A percentile compares a stretch with the other conserved stretches of the same genome.
phyloP scores from a whole-genome alignment of 1,140 invertebrate genomes.

The Palaemon carinicauda region DNA sequence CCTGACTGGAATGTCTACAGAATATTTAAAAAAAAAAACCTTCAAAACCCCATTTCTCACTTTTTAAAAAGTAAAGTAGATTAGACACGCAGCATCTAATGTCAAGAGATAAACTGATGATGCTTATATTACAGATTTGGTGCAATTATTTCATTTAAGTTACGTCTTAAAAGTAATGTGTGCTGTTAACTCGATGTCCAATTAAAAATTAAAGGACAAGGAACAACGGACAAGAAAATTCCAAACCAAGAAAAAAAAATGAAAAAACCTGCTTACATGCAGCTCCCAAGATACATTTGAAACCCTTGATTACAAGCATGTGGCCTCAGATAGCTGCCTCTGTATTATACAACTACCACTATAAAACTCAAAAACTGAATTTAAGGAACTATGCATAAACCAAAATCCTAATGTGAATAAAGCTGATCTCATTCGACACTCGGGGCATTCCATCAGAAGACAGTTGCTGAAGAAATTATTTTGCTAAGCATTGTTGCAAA shows the following conservation, averaged over 20 bases:
- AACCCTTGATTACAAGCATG: too few relatives aligned
- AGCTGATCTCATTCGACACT: too few relatives aligned
- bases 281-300: too few relatives aligned
- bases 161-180: not conserved
- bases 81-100: conserved; percentile 13
- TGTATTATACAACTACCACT: too few relatives aligned
- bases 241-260: not conserved
- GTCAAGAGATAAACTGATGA: conserved; percentile 13
- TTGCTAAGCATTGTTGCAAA: too few relatives aligned
- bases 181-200: conserved; percentile 13
- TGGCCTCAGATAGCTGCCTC: too few relatives aligned
- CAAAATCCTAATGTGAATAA: too few relatives aligned
- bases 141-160: not conserved
- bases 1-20: conserved; percentile 35
- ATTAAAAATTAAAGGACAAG: not conserved
- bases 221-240: not conserved
- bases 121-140: not conserved
- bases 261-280: not conserved
- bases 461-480: too few relatives aligned
- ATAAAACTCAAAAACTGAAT: too few relatives aligned
- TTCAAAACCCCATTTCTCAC: not conserved
- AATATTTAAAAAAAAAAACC: not conserved
- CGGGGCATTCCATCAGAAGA: too few relatives aligned
- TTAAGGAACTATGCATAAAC: too few relatives aligned
- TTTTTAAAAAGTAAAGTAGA: not conserved